These are phyloP conservation scores for Aphelenchoides fujianensis DNA, from an alignment of 1,140 invertebrate genomes.

Conservation along the genomic window DNA sequence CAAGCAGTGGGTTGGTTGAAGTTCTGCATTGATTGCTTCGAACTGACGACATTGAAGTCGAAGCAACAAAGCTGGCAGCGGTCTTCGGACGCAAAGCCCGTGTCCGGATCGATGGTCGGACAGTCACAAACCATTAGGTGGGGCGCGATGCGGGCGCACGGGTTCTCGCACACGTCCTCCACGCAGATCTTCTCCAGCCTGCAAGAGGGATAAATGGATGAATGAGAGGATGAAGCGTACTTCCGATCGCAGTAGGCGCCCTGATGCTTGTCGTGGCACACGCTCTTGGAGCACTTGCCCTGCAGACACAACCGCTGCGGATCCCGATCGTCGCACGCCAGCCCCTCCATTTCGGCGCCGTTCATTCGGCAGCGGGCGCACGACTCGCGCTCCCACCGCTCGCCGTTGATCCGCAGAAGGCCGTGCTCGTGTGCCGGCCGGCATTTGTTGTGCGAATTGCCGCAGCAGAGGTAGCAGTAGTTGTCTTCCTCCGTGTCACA, in stretches of 20 bases:
- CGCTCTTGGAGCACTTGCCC: slow-evolving; percentile 62
- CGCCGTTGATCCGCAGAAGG: slow-evolving; percentile 59
- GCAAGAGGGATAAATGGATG: slow-evolving; percentile 27
- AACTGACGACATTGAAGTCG: slow-evolving; percentile 59
- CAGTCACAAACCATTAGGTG: slow-evolving; percentile 62
- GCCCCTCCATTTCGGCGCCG: slow-evolving; percentile 57
- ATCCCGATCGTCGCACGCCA: slow-evolving; percentile 60
- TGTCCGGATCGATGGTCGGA: slow-evolving; percentile 58
- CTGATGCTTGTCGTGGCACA: slow-evolving; percentile 58
- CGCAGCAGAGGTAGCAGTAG: slow-evolving; percentile 62
- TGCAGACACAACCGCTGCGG: slow-evolving; percentile 57
- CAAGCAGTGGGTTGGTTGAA: slow-evolving; percentile 28
- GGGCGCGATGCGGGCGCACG: slow-evolving; percentile 55
- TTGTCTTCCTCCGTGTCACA: slow-evolving; percentile 61
- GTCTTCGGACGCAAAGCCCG: slow-evolving; percentile 60
- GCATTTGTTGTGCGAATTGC: slow-evolving; percentile 50
- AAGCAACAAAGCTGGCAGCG: slow-evolving; percentile 61
- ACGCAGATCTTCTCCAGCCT: slow-evolving; percentile 62
- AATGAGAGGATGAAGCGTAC: slow-evolving; percentile 34
- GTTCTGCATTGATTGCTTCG: too few relatives aligned
- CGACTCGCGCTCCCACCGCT: slow-evolving; percentile 59
- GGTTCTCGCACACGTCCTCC: slow-evolving; percentile 60
- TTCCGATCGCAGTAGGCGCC: slow-evolving; percentile 60
- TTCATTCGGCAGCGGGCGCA: slow-evolving; percentile 58
- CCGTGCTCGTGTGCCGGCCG: slow-evolving; percentile 56